Conservation (phyloP, 2,797 vertebrate genomes). For the Premnoplex brunnescens region DNA sequence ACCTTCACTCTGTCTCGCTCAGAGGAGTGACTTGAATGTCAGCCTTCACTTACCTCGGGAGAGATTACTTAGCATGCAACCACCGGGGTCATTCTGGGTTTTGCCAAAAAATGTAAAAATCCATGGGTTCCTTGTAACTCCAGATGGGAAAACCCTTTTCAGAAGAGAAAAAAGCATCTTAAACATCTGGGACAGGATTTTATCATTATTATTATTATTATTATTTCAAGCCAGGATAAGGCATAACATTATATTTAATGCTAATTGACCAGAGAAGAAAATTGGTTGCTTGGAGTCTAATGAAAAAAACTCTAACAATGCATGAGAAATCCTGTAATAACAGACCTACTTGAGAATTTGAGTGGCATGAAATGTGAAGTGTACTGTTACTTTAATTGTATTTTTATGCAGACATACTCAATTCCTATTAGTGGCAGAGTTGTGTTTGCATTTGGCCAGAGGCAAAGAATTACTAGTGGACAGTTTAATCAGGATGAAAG, state of each 20-base stretch:
- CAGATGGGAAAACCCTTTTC: background rate
- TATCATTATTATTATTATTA: background rate
- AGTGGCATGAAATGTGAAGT: conserved; percentile 57
- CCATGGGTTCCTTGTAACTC: background rate
- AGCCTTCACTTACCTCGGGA: background rate
- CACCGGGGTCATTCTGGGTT: background rate
- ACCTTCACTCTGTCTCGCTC: background rate
- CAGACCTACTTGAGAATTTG: conserved; percentile 20
- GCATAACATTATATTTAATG: background rate
- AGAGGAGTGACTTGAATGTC: background rate
- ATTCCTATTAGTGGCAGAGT: conserved; percentile 63
- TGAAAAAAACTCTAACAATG: conserved; percentile 32
- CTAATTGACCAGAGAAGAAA: conserved; percentile 13
- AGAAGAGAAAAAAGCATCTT: background rate
- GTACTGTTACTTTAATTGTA: conserved; percentile 64
- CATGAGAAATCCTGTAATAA: conserved; percentile 41
- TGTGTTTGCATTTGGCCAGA: conserved; percentile 56
- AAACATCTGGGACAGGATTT: background rate
- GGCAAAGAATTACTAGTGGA: conserved; percentile 70
- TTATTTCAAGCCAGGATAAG: conserved; percentile 8
- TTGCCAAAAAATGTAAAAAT: background rate
- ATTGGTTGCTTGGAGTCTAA: background rate
- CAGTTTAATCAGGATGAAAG: conserved; percentile 73
- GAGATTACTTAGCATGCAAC: background rate
- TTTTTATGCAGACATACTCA: conserved; percentile 59